Evolutionary conservation across 2,113 vertebrate genomes (phyloP).

Genomic region (Oreochromis niloticus): DNA sequence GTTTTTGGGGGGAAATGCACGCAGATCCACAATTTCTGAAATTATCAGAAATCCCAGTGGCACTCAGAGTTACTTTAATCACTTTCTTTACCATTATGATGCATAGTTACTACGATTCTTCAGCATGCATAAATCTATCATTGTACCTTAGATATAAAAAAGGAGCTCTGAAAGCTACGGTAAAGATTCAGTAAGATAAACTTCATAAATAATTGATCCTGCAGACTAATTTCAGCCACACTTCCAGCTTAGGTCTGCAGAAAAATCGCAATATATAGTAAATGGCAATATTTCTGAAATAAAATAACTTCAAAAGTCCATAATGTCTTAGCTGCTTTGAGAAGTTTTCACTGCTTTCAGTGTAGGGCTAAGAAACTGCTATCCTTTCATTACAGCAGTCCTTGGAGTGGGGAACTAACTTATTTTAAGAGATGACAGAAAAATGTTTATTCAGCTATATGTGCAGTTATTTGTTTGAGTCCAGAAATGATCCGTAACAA

Average conservation of each 20-base stretch:
- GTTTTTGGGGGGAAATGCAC: neutral
- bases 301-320: neutral
- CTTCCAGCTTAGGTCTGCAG: neutral
- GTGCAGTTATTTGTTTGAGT: conserved; percentile 7
- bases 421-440: neutral
- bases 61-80: neutral
- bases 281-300: neutral
- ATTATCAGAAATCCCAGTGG: neutral
- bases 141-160: neutral
- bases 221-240: neutral
- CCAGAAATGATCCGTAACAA: neutral
- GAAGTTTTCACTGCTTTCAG: neutral
- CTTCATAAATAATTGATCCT: neutral
- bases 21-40: neutral
- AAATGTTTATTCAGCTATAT: neutral
- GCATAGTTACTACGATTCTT: neutral
- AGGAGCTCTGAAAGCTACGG: neutral
- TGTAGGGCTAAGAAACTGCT: neutral
- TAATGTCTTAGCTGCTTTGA: neutral
- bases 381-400: neutral
- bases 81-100: neutral
- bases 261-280: neutral
- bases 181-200: neutral
- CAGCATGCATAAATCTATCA: neutral
- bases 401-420: neutral